Base-by-base conservation (phyloP, 1,140 invertebrate genomes). In the Aleiodes sp. region DNA sequence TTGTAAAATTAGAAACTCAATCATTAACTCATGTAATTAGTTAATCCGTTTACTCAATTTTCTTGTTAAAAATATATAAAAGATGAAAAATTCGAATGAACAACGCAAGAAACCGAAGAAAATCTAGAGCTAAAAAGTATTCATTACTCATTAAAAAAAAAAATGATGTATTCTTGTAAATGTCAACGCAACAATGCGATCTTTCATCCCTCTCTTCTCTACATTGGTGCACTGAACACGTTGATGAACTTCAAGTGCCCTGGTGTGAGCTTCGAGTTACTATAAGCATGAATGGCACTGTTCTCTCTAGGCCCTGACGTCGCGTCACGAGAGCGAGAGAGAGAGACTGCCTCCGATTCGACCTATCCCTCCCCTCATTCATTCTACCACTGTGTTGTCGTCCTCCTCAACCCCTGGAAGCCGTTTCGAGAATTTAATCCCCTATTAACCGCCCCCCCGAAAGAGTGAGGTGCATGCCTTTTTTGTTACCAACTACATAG, bases 261-360 rank as follows among this genome's bases (percentile, higher is more conserved):
- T 28, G 37, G 46, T 52, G 46, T 21, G 46, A 52, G 46, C 19
- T 68, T 59, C 66, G 43, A 19, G 52, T 68, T 61, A 52, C 37
- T 68, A 52, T 46, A 62, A 68, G 66, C 66, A 68, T 68, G 66
- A 68, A 68, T 68, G 66, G 39, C 41, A 60, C 66, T 62, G 59
- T 56, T 61, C 33, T 41, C 63, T 43, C 14, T n/a, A 28, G 33
- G 46, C 46, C 46, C 66, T 62, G 66, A 62, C 52, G 59, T 35
- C 66, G 33, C 57, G 59, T 62, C 41, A 65, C 24, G 24, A 52
- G 39, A 35, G 33, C 28, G n/a, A n/a, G n/a, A n/a, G n/a, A n/a
- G n/a, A n/a, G n/a, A n/a, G n/a, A n/a, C n/a, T n/a, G n/a, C 26
- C 28, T 16, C 57, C 39, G 57, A 29, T 7, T 46, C 41, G 46